These are phyloP conservation scores for Psephotus haematonotus DNA, from an alignment of 2,113 vertebrate species.

Conservation along the genomic window DNA sequence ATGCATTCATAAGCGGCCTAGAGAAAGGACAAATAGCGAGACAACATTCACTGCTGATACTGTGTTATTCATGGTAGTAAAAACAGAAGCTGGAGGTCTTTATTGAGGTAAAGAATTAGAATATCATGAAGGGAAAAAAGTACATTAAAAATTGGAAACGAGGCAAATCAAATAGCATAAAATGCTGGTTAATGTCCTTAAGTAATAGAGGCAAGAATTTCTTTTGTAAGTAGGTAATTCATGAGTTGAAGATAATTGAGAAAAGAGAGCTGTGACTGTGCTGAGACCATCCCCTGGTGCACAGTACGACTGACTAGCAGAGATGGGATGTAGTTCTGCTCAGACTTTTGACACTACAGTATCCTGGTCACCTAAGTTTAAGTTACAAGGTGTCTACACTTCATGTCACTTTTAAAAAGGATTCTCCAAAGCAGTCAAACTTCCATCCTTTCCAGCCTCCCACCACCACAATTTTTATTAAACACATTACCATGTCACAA, in stretches of 20 bases:
- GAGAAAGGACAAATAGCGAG: slow-evolving; percentile 13
- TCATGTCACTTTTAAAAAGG: not conserved
- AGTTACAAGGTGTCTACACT: accelerated
- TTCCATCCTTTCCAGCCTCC: not conserved
- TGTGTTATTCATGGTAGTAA: not conserved
- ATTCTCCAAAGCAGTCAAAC: not conserved
- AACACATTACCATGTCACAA: not conserved
- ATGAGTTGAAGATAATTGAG: not conserved
- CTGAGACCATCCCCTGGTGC: not conserved
- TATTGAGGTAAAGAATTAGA: not conserved
- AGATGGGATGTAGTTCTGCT: not conserved
- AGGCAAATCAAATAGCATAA: not conserved
- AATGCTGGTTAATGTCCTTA: not conserved
- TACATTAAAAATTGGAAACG: not conserved
- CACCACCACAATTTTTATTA: not conserved
- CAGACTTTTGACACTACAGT: not conserved
- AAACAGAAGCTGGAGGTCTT: not conserved
- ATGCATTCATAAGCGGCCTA: slow-evolving; percentile 5
- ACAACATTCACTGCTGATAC: not conserved
- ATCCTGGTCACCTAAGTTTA: accelerated
- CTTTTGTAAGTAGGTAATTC: not conserved
- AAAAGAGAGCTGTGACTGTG: not conserved
- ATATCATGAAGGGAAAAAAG: not conserved
- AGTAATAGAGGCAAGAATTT: not conserved
- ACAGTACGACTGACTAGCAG: accelerated